Evolutionary conservation across 2,888 invertebrate genomes (phyloP).

Genomic region (Druceiella hillmani): DNA sequence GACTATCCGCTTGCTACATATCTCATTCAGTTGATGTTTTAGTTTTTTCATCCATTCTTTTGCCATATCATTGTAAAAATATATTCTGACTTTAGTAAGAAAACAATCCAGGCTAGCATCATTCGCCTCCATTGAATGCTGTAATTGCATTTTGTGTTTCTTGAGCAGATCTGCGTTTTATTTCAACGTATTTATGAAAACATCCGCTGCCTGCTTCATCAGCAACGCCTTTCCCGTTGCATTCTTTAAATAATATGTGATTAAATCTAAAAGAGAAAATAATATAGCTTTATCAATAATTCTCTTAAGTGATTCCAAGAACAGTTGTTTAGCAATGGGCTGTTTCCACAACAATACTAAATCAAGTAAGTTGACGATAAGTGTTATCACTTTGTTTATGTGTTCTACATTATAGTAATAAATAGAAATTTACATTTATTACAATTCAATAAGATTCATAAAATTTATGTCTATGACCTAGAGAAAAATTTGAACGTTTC

Average conservation of each 20-base stretch:
- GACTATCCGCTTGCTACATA: conserved; percentile 20
- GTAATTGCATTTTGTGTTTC: conserved; percentile 27
- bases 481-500: no score
- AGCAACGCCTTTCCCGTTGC: conserved; percentile 34
- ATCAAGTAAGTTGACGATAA: no score
- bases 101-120: conserved; percentile 27
- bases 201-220: conserved; percentile 30
- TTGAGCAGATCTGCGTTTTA: conserved; percentile 32
- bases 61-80: conserved; percentile 32
- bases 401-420: conserved; percentile 31
- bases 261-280: no score
- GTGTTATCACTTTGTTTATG: conserved; percentile 30
- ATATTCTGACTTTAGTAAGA: conserved; percentile 33
- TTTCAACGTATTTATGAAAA: conserved; percentile 36
- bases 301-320: no score
- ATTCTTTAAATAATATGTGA: conserved; percentile 33
- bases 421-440: no score
- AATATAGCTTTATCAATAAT: no score
- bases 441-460: no score
- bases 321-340: no score
- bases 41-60: conserved; percentile 30
- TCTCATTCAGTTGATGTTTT: conserved; percentile 24
- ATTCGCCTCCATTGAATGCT: conserved; percentile 27
- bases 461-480: no score
- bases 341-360: no score